phyloP scores from a whole-genome alignment of 2,113 vertebrate genomes.

The Aplodontia rufa region DNA sequence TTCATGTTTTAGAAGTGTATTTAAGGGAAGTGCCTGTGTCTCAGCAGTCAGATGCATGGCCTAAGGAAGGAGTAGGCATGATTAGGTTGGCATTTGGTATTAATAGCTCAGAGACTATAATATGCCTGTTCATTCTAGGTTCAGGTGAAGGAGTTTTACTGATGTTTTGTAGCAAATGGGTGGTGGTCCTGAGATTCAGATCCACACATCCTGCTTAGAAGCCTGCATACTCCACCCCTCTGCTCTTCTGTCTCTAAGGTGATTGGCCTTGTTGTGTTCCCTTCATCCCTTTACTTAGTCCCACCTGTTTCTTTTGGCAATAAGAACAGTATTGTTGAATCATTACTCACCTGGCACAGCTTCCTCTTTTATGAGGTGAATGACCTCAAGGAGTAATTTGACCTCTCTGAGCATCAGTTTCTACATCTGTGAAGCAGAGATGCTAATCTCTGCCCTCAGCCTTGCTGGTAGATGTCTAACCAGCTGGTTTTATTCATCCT shows the following conservation, averaged over 20 bases:
- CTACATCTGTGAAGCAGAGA: accelerated
- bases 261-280: background rate
- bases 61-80: background rate
- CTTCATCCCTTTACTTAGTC: background rate
- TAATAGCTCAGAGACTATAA: background rate
- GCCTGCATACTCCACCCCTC: too few species aligned
- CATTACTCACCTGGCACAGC: background rate
- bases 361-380: background rate
- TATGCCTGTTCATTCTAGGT: background rate
- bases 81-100: background rate
- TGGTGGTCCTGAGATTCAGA: background rate
- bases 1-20: background rate
- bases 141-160: background rate
- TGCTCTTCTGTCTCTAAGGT: background rate
- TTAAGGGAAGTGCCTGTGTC: background rate
- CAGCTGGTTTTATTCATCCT: background rate
- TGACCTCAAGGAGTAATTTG: slow-evolving; percentile 25
- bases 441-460: background rate
- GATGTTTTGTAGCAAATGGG: background rate
- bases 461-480: background rate
- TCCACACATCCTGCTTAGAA: background rate
- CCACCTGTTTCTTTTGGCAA: background rate
- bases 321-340: background rate
- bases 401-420: slow-evolving; percentile 31
- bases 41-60: background rate